Base-by-base conservation (phyloP, 2,888 invertebrate species). In the Watsonalla cultraria region DNA sequence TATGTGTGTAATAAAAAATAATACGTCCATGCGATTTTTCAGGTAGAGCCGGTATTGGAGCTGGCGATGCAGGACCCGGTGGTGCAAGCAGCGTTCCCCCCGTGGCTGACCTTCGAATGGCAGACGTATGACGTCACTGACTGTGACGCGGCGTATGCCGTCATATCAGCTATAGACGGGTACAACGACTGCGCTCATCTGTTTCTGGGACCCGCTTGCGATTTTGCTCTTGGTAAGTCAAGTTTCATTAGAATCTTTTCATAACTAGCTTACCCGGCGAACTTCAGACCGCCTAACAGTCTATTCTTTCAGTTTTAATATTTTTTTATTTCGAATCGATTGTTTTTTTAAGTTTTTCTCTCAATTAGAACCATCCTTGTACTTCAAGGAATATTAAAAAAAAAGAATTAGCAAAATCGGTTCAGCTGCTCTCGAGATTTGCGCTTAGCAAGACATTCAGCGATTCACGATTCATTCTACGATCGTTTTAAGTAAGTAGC, bases 131-230 rank as follows among this genome's bases (percentile, higher is more conserved):
- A 96, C 75, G 96, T 96, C 72, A 77, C 76, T 0, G 92, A 92
- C 57, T 96, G 96, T 61, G 94, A 94, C 65, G 94, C 95, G 2
- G 94, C 94, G 0, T 93, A 93, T 75, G 95, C 95, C 0, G 93
- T 95, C 51, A 93, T 94, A 51, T 92, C 92, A 0, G 94, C 95
- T 0, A 94, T 96, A 67, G 94, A 95, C 66, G 94, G 94, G 1
- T 94, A 94, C 74, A 92, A 93, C 56, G 92, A 94, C 67, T 95
- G 95, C 77, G 93, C 94, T 0, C 94, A 96, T 70, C 93, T 96
- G 0, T 94, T 96, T 70, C 93, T 97, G 66, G 96, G 96, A 8
- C 96, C 96, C 0, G 92, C 94, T 0, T 97, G 96, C 68, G 96
- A 97, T 71, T 96, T 94, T 78, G 93, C 95, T 35, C 81, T 96